These are phyloP conservation scores for Pycnonotus jocosus DNA, from an alignment of 2,113 vertebrate species.

Conservation along the genomic window DNA sequence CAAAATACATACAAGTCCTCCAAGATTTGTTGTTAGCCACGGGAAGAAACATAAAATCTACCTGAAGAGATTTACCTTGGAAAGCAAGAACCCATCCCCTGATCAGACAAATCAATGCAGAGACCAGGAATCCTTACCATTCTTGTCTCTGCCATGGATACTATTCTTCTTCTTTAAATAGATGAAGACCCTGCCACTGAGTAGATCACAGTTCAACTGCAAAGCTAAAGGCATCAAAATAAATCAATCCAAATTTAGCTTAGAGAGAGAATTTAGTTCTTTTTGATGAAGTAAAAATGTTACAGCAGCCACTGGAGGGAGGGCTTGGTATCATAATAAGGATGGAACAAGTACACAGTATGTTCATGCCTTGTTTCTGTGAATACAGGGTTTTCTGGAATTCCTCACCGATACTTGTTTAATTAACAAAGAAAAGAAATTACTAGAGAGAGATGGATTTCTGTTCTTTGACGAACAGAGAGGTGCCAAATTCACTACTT, in stretches of 20 bases:
- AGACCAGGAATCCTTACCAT: background rate
- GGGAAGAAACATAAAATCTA: background rate
- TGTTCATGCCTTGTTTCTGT: constrained; percentile 19
- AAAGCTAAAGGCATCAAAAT: background rate
- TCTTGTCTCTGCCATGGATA: background rate
- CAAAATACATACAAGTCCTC: background rate
- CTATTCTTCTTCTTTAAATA: background rate
- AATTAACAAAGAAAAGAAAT: constrained; percentile 56
- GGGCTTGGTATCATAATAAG: constrained; percentile 52
- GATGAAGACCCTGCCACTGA: background rate
- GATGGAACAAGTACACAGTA: constrained; percentile 32
- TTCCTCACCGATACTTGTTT: constrained; percentile 27
- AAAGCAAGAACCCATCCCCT: background rate
- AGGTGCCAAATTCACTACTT: constrained; percentile 27
- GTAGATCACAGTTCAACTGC: background rate
- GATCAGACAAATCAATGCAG: background rate
- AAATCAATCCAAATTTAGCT: background rate
- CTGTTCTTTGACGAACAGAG: constrained; percentile 8
- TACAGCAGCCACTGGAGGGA: constrained; percentile 66
- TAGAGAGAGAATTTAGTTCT: background rate
- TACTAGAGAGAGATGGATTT: constrained; percentile 5
- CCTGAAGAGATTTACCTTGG: background rate
- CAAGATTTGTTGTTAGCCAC: background rate
- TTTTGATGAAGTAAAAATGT: background rate
- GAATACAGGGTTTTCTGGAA: constrained; percentile 45